phyloP scores from a whole-genome alignment of 2,113 vertebrate genomes.

The Brachionichthys hirsutus region DNA sequence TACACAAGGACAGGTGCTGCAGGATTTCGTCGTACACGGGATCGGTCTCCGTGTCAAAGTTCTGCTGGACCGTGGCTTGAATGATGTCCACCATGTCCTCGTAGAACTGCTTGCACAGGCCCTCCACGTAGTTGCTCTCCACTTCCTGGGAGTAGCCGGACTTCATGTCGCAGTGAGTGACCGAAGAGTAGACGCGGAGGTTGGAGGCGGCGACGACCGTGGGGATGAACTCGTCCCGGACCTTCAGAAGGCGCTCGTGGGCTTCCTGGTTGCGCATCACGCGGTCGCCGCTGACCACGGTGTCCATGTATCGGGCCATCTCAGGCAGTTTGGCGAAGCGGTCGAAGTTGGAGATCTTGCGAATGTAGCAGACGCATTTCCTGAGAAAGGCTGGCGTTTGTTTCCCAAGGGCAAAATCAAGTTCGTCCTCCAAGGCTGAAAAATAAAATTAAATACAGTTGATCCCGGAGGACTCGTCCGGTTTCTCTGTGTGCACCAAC shows the following conservation, averaged over 20 bases:
- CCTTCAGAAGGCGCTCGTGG: slow-evolving; percentile 90
- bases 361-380: slow-evolving; percentile 98
- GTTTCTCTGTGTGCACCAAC: neutral
- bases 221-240: slow-evolving; percentile 97
- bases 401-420: slow-evolving; percentile 97
- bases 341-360: slow-evolving; percentile 97
- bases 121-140: slow-evolving; percentile 97
- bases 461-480: neutral
- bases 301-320: slow-evolving; percentile 95
- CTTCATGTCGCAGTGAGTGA: slow-evolving; percentile 99
- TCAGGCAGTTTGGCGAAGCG: slow-evolving; percentile 93
- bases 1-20: slow-evolving; percentile 93
- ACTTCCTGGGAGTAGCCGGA: slow-evolving; percentile 95
- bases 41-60: slow-evolving; percentile 94
- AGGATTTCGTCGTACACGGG: slow-evolving; percentile 92
- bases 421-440: slow-evolving; percentile 94
- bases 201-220: slow-evolving; percentile 94
- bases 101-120: slow-evolving; percentile 97
- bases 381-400: slow-evolving; percentile 96
- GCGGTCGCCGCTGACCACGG: slow-evolving; percentile 81
- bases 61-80: slow-evolving; percentile 96
- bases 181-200: slow-evolving; percentile 93
- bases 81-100: slow-evolving; percentile 99
- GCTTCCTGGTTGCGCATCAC: slow-evolving; percentile 90
- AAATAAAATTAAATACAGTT: slow-evolving; percentile 1